Conservation (phyloP, 2,797 vertebrate genomes). For the Mus caroli region DNA sequence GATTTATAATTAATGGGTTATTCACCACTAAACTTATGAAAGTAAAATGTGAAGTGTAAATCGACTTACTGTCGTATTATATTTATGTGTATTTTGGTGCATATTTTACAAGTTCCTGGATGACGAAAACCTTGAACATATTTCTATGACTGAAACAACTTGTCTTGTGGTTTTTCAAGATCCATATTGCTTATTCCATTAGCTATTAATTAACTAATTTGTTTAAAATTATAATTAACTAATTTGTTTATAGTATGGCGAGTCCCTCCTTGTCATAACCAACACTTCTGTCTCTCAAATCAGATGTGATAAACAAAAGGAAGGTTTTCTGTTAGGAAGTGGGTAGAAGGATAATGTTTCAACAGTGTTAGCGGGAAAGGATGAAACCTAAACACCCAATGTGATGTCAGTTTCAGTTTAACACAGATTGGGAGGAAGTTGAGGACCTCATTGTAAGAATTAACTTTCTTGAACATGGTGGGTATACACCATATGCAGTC, state of each 20-base stretch:
- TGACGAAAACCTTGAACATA: neutral
- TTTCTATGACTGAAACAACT: conserved; percentile 22
- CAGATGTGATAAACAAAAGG: neutral
- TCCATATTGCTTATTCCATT: neutral
- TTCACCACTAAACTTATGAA: neutral
- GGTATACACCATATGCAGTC: neutral
- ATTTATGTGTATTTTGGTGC: neutral
- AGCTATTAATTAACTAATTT: conserved; percentile 12
- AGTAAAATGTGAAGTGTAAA: conserved; percentile 51
- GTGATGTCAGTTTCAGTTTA: neutral
- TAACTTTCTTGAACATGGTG: neutral
- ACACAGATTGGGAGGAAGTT: neutral
- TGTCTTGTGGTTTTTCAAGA: neutral
- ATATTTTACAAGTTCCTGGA: neutral
- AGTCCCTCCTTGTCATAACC: neutral
- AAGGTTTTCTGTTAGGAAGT: neutral
- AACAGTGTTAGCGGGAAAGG: neutral
- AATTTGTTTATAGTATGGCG: neutral
- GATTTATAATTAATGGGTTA: conserved; percentile 29
- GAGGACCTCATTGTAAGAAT: neutral
- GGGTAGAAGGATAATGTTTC: neutral
- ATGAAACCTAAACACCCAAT: neutral
- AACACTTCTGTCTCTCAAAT: conserved; percentile 1
- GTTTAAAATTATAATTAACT: neutral
- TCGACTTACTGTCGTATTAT: neutral